Evolutionary conservation across 2,888 invertebrate species (phyloP).

Genomic region (Leucophenga montana): DNA sequence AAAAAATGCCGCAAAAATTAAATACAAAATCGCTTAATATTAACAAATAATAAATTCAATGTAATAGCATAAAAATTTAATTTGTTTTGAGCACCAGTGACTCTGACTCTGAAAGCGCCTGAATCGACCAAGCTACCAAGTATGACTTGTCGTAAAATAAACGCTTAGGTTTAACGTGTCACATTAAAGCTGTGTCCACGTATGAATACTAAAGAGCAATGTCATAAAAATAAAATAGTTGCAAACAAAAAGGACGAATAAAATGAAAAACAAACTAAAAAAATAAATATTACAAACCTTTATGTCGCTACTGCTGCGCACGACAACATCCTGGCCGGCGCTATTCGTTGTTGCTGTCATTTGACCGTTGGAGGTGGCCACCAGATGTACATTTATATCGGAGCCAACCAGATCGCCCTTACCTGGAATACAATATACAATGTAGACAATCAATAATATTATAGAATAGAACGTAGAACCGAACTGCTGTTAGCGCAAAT

Average conservation of each 20-base stretch:
- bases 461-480: neutral
- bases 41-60: too few relatives aligned
- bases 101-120: too few relatives aligned
- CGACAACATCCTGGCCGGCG: constrained; percentile 81
- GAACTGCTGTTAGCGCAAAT: too few relatives aligned
- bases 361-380: constrained; percentile 78
- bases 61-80: too few relatives aligned
- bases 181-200: constrained; percentile 22
- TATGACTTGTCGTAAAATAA: too few relatives aligned
- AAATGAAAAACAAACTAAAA: neutral
- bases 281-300: constrained; percentile 75
- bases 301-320: constrained; percentile 95
- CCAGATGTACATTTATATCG: constrained; percentile 88
- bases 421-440: constrained; percentile 76
- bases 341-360: constrained; percentile 77
- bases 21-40: too few relatives aligned
- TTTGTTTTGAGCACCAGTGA: too few relatives aligned
- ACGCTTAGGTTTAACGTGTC: neutral
- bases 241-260: neutral
- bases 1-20: too few relatives aligned
- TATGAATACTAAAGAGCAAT: constrained; percentile 38
- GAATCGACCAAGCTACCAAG: too few relatives aligned
- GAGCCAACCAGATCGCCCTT: constrained; percentile 97
- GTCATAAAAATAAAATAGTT: constrained; percentile 14
- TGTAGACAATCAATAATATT: neutral